Evolutionary conservation across 2,888 invertebrate species (phyloP).

Genomic region (Panorpa germanica): DNA sequence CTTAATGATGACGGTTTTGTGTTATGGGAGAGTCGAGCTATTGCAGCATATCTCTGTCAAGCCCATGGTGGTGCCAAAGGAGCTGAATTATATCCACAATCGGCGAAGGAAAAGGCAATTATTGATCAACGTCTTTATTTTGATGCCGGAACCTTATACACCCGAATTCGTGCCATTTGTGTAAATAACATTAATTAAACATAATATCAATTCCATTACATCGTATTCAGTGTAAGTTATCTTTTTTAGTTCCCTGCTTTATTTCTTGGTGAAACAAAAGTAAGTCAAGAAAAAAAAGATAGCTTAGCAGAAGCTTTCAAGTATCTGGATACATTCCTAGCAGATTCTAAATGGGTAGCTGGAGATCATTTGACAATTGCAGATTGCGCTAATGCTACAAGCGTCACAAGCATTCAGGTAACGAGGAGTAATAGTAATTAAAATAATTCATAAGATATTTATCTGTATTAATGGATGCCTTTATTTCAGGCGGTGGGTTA

Average conservation of each 20-base stretch:
- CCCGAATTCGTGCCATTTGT: slow-evolving; percentile 39
- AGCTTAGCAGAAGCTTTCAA: slow-evolving; percentile 35
- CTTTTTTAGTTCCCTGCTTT: slow-evolving; percentile 36
- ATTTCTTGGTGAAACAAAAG: slow-evolving; percentile 33
- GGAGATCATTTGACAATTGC: slow-evolving; percentile 42
- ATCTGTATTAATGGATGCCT: no score
- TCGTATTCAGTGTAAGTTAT: slow-evolving; percentile 8
- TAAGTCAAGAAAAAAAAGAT: slow-evolving; percentile 30
- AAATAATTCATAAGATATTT: no score
- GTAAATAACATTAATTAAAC: no score
- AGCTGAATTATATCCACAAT: slow-evolving; percentile 38
- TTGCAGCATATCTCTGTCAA: slow-evolving; percentile 41
- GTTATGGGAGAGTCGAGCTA: slow-evolving; percentile 49
- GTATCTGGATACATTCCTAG: slow-evolving; percentile 36
- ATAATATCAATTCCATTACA: no score
- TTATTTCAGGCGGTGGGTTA: slow-evolving; percentile 34
- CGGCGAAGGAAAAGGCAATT: slow-evolving; percentile 31
- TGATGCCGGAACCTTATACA: slow-evolving; percentile 38
- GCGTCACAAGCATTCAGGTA: slow-evolving; percentile 34
- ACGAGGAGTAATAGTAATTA: no score
- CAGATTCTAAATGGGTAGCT: slow-evolving; percentile 35
- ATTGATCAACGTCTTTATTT: slow-evolving; percentile 43
- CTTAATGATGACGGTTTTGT: slow-evolving; percentile 44
- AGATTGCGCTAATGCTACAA: slow-evolving; percentile 37
- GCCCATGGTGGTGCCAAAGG: slow-evolving; percentile 36